Conservation (phyloP, 2,888 invertebrate species). For the Megastigmus dorsalis region DNA sequence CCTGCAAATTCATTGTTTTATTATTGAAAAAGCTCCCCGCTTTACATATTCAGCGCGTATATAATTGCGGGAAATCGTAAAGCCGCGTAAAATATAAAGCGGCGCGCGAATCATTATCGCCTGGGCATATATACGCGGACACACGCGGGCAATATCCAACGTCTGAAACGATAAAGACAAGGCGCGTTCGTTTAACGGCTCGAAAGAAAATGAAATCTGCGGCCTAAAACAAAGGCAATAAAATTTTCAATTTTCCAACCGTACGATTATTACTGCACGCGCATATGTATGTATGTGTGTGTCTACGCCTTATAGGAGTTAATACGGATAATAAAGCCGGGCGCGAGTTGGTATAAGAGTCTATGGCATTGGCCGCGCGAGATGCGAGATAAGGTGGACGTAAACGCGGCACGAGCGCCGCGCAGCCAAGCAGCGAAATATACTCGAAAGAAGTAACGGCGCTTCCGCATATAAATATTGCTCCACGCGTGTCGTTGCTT, state of each 20-base stretch:
- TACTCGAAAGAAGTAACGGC: no score
- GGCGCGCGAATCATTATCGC: slow-evolving; percentile 38
- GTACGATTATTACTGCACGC: slow-evolving; percentile 14
- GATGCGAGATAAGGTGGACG: no score
- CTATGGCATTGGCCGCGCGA: no score
- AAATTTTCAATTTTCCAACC: slow-evolving; percentile 52
- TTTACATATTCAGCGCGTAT: slow-evolving; percentile 14
- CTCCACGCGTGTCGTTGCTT: no score
- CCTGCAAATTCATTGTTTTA: slow-evolving; percentile 36
- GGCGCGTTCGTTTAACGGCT: no score
- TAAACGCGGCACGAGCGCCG: no score
- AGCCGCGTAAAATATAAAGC: slow-evolving; percentile 28
- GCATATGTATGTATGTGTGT: background rate
- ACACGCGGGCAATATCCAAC: no score
- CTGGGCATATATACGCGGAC: slow-evolving; percentile 26
- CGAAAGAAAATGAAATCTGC: slow-evolving; percentile 9
- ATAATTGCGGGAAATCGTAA: slow-evolving; percentile 48
- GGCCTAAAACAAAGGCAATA: slow-evolving; percentile 44
- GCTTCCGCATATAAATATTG: no score
- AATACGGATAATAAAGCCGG: no score
- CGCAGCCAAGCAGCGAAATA: no score
- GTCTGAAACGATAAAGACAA: slow-evolving; percentile 39
- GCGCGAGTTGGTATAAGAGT: no score
- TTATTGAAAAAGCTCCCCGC: slow-evolving; percentile 9
- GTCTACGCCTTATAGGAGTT: no score